A percentile compares a stretch with the other conserved stretches of the same genome.
Evolutionary conservation across 2,888 invertebrate species (phyloP).

Genomic region (Ceraclea dissimilis): DNA sequence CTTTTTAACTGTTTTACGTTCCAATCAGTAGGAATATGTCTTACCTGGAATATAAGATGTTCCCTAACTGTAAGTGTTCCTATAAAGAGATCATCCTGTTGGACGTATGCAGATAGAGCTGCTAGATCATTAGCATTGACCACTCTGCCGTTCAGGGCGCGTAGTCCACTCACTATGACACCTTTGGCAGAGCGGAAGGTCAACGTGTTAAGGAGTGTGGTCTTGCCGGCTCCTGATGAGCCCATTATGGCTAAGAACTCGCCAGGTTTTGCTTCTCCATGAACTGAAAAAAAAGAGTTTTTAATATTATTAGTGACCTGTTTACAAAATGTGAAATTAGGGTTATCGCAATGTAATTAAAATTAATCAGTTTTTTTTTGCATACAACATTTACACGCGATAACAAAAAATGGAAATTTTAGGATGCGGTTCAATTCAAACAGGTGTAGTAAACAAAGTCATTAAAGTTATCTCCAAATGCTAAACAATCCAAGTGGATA

Average conservation of each 20-base stretch:
- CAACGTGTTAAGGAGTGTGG: constrained; percentile 83
- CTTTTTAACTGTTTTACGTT: too few relatives aligned
- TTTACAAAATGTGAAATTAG: too few relatives aligned
- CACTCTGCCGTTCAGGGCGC: constrained; percentile 68
- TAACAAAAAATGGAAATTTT: too few relatives aligned
- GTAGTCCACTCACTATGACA: constrained; percentile 53
- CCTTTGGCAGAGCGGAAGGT: constrained; percentile 72
- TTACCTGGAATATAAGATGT: constrained; percentile 79
- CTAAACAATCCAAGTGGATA: too few relatives aligned
- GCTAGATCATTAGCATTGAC: constrained; percentile 64
- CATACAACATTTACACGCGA: too few relatives aligned
- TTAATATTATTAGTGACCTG: too few relatives aligned
- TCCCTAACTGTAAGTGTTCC: constrained; percentile 84
- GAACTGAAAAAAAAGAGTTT: constrained; percentile 54
- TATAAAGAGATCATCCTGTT: constrained; percentile 90
- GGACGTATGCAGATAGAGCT: constrained; percentile 82
- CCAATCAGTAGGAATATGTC: too few relatives aligned
- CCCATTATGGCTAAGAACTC: constrained; percentile 84
- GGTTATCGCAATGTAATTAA: too few relatives aligned
- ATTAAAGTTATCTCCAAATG: too few relatives aligned
- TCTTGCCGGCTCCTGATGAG: constrained; percentile 90
- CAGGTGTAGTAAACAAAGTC: too few relatives aligned
- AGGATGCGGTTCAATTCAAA: too few relatives aligned
- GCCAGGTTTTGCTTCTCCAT: constrained; percentile 77
- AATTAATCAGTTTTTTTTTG: too few relatives aligned